Evolutionary conservation across 64 coral and sea anemone species (phyloP), one percentile per base, ranked within the genome.

Genomic region (Catalaphyllia jardinei): DNA sequence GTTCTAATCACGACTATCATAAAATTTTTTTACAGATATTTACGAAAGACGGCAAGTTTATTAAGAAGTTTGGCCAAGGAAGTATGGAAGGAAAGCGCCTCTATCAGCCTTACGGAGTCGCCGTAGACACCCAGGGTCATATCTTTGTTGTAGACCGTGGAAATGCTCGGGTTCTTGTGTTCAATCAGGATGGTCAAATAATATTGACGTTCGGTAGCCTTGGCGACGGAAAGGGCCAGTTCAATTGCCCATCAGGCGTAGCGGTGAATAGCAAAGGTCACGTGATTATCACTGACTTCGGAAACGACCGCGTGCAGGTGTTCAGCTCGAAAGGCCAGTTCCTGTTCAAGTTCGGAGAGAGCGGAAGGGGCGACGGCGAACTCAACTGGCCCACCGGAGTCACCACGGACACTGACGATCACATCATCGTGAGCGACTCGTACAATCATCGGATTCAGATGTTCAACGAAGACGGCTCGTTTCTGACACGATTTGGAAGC

Each of bases 351-450:
- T 97, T 97, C 18, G 95, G 95, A 42, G 86, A 87, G 60, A 80
- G 91, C 27, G 95, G 95, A 22, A 72, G 92, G 27, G 95, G 62
- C 15, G 77, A 64, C 19, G 92, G 95, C 18, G 71, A 93, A 17
- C 90, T 97, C 27, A 97, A 97, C 39, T 97, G 95, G 95, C 95
- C 95, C 20, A 97, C 95, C 4, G 95, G 95, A 50, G 89, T 97
- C 1, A 91, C 88, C 2, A 82, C 90, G 5, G 93, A 90, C 73
- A 57, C 87, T 14, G 76, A 87, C 52, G 86, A 97, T 82, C 84
- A 90, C 31, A 91, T 97, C 17, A 93, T 97, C 49, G 92, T 93
- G 8, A 93, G 95, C 24, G 95, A 97, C 78, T 97, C 95, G n/a
- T 97, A 90, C 50, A 97, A 97, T 83, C 91, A 97, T 52, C 87